Conservation (phyloP, 2,797 vertebrate species). For the Spheniscus humboldti region DNA sequence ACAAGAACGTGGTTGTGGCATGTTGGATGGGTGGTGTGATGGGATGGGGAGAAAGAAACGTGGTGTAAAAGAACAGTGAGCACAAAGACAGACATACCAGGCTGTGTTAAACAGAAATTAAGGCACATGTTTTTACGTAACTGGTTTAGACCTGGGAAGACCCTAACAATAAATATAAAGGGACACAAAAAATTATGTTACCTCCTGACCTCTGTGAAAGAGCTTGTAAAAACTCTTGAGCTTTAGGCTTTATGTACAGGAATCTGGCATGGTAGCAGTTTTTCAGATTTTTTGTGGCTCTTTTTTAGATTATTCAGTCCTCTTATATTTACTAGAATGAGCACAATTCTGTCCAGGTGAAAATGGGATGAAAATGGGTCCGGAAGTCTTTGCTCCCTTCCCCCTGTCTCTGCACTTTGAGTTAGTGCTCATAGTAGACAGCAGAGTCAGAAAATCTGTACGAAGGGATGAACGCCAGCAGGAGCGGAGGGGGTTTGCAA, state of each 20-base stretch:
- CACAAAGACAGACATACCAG: neutral
- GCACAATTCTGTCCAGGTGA: neutral
- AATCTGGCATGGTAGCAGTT: neutral
- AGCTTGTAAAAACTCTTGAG: neutral
- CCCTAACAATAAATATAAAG: neutral
- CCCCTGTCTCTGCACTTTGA: neutral
- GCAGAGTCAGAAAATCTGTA: neutral
- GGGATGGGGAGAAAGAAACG: neutral
- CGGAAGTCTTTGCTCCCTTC: neutral
- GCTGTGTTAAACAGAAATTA: neutral
- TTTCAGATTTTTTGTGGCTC: neutral
- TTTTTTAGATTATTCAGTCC: neutral
- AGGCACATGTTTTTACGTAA: neutral
- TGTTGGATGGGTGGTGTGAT: neutral
- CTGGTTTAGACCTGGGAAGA: neutral
- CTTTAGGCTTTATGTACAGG: neutral
- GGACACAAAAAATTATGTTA: neutral
- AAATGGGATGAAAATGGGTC: neutral
- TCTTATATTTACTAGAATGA: neutral
- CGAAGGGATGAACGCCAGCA: rapidly evolving
- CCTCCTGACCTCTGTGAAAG: neutral
- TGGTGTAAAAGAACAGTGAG: neutral
- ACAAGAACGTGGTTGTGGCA: neutral
- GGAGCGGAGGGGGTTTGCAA: neutral
- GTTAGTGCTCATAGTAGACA: neutral